Percentiles rank a stretch among this genome's conserved stretches.
Conservation (phyloP, 2,113 vertebrate species). For the Entomyzon cyanotis region DNA sequence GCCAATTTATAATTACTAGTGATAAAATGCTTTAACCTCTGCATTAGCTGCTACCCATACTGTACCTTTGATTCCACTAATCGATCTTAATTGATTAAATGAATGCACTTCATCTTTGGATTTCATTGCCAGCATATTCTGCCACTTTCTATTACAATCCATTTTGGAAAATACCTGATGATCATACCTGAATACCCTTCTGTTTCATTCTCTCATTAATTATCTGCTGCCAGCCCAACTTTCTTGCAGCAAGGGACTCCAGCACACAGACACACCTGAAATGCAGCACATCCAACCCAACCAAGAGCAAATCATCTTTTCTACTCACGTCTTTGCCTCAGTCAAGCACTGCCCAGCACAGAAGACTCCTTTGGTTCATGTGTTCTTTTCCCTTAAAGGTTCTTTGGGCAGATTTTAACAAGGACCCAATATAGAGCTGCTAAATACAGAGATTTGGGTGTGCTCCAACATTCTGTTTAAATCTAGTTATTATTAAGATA, state of each 20-base stretch:
- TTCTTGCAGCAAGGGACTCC: not conserved
- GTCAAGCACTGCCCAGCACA: not conserved
- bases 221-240: not conserved
- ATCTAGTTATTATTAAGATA: not conserved
- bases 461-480: not conserved
- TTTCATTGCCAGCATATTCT: constrained; percentile 1
- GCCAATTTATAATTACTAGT: not conserved
- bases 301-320: not conserved
- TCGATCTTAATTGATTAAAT: constrained; percentile 28
- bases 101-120: not conserved
- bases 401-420: not conserved
- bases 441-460: not conserved
- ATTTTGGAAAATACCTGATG: not conserved
- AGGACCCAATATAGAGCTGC: not conserved
- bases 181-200: not conserved
- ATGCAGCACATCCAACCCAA: not conserved
- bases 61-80: not conserved
- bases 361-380: accelerated
- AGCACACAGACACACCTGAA: not conserved
- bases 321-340: accelerated
- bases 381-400: not conserved
- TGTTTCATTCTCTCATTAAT: not conserved
- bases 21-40: constrained; percentile 40
- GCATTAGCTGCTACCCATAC: constrained; percentile 1
- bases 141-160: constrained; percentile 1